A percentile compares a stretch with the other conserved stretches of the same genome.
phyloP scores from a whole-genome alignment of 2,797 vertebrate species.

The Ctenochaetus hawaiiensis region DNA sequence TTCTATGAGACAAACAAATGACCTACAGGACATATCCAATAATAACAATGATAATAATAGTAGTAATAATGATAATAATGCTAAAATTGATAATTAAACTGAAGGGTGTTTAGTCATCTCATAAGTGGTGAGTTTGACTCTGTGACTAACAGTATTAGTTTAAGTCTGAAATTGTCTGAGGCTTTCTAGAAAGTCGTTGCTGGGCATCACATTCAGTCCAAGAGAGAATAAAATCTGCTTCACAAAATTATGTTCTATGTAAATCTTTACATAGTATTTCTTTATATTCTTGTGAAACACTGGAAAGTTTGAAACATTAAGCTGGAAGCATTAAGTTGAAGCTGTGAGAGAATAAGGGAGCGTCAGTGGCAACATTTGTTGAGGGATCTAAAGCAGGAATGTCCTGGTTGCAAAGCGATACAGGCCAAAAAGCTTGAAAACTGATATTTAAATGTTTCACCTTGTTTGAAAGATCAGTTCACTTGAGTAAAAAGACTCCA shows the following conservation, averaged over 20 bases:
- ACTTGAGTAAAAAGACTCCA: neutral
- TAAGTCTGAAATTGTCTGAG: no score
- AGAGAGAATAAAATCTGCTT: no score
- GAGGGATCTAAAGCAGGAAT: no score
- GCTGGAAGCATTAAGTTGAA: neutral
- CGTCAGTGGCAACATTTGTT: neutral
- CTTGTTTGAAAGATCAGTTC: neutral
- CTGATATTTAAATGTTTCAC: neutral
- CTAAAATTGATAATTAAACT: conserved; percentile 26
- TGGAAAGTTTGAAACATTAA: neutral
- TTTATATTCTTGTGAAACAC: neutral
- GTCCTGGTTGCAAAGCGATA: neutral
- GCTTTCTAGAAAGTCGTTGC: no score
- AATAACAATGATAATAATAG: neutral
- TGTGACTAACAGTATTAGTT: no score
- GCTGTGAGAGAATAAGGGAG: neutral
- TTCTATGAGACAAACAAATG: conserved; percentile 23
- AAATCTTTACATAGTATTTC: no score
- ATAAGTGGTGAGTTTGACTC: no score
- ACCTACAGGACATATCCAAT: conserved; percentile 27
- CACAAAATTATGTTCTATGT: no score
- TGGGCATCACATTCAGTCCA: no score
- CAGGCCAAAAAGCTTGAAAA: neutral
- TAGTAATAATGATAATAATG: no score
- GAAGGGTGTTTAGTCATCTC: conserved; percentile 17